A percentile compares a stretch with the other conserved stretches of the same genome.
Conservation (phyloP, 2,113 vertebrate genomes). For the Sisor rabdophorus region DNA sequence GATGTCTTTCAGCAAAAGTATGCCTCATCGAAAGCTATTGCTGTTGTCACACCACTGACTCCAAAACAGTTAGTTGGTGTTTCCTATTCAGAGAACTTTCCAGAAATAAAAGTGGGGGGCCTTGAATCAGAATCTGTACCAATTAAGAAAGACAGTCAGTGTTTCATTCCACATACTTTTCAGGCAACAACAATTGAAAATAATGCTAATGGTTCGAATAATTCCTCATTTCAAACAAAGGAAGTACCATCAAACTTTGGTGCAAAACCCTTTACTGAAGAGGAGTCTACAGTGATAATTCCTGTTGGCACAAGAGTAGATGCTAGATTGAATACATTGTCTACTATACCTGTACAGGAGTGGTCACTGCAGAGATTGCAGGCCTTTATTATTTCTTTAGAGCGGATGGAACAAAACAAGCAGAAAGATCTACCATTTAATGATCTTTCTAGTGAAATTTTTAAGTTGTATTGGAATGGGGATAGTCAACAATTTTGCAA, state of each 20-base stretch:
- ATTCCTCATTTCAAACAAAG: background rate
- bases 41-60: constrained; percentile 39
- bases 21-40: constrained; percentile 30
- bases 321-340: background rate
- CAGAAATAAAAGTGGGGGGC: background rate
- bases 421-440: background rate
- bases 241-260: background rate
- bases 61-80: background rate
- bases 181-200: background rate
- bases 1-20: constrained; percentile 12
- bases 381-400: background rate
- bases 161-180: background rate
- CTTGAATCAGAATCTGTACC: background rate
- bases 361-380: constrained; percentile 41
- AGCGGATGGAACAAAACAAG: background rate
- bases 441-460: rapidly evolving
- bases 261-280: background rate
- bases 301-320: background rate
- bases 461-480: constrained; percentile 50
- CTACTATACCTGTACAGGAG: constrained; percentile 11
- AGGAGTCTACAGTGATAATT: background rate
- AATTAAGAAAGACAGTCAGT: background rate
- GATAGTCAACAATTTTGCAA: rapidly evolving
- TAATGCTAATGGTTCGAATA: background rate
- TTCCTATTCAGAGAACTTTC: background rate